Conservation (phyloP, 1,140 invertebrate species). For the Drosophila tani region DNA sequence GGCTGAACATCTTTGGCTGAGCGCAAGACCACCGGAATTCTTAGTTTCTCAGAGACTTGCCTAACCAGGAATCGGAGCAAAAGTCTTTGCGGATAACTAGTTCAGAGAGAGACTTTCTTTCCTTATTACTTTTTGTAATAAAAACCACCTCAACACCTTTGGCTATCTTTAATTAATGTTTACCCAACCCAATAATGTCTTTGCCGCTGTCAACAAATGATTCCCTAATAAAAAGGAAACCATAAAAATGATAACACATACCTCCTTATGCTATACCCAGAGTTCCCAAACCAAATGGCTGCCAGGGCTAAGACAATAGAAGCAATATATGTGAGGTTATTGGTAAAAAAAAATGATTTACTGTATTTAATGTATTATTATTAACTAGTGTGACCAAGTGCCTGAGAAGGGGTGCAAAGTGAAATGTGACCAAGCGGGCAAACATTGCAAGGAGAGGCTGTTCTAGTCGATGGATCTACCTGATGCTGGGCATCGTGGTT, state of each 20-base stretch:
- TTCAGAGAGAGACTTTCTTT: background rate
- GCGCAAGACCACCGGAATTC: conserved; percentile 34
- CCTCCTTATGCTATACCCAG: conserved; percentile 23
- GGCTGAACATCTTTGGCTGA: background rate
- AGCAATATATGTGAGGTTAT: background rate
- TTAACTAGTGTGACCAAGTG: background rate
- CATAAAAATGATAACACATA: conserved; percentile 24
- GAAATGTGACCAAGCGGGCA: background rate
- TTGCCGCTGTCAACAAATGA: conserved; percentile 27
- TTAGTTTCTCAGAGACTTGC: conserved; percentile 7
- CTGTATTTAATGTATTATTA: no score
- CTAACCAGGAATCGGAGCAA: conserved; percentile 42
- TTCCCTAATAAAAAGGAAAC: conserved; percentile 26
- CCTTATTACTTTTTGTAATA: background rate
- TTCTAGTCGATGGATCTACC: conserved; percentile 34
- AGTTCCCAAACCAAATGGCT: conserved; percentile 43
- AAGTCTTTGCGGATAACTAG: conserved; percentile 33
- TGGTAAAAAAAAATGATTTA: background rate
- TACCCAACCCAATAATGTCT: conserved; percentile 33
- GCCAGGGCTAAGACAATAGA: conserved; percentile 51
- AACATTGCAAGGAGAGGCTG: conserved; percentile 4
- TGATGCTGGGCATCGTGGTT: conserved; percentile 54
- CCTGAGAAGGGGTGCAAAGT: no score
- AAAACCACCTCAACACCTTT: conserved; percentile 9
- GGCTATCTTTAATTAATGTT: conserved; percentile 27